Conservation (phyloP, 2,888 invertebrate species). For the Meteorus colon region DNA sequence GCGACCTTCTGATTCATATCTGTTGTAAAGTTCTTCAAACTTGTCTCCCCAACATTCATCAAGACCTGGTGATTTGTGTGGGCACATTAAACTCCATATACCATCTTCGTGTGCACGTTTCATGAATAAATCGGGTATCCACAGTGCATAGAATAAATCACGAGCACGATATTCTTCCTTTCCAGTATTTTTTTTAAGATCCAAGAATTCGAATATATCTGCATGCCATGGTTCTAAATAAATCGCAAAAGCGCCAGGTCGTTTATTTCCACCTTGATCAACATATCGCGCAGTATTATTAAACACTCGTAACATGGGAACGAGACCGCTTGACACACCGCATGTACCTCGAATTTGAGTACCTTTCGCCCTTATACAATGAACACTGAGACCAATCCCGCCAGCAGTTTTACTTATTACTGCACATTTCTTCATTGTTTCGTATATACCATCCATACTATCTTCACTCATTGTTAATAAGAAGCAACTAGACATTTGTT, state of each 20-base stretch:
- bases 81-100: slow-evolving; percentile 98
- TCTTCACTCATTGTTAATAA: slow-evolving; percentile 95
- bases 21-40: slow-evolving; percentile 90
- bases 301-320: slow-evolving; percentile 96
- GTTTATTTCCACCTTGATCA: slow-evolving; percentile 97
- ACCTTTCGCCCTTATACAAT: slow-evolving; percentile 94
- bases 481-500: slow-evolving; percentile 96
- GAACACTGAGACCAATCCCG: slow-evolving; percentile 97
- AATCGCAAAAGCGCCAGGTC: slow-evolving; percentile 98
- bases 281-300: slow-evolving; percentile 98
- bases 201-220: slow-evolving; percentile 95
- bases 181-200: slow-evolving; percentile 91
- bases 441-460: slow-evolving; percentile 96
- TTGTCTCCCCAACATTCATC: slow-evolving; percentile 95
- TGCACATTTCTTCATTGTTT: slow-evolving; percentile 93
- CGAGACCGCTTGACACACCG: slow-evolving; percentile 94
- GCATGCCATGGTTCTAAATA: slow-evolving; percentile 99
- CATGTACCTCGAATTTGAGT: slow-evolving; percentile 95
- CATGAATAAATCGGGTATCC: slow-evolving; percentile 99
- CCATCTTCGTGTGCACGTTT: slow-evolving; percentile 88
- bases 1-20: slow-evolving; percentile 89
- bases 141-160: slow-evolving; percentile 96
- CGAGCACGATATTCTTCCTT: slow-evolving; percentile 95
- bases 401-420: slow-evolving; percentile 97
- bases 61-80: slow-evolving; percentile 92